A percentile compares a stretch with the other conserved stretches of the same genome.
Conservation (phyloP, 2,113 vertebrate species). For the Atherinomorus stipes region DNA sequence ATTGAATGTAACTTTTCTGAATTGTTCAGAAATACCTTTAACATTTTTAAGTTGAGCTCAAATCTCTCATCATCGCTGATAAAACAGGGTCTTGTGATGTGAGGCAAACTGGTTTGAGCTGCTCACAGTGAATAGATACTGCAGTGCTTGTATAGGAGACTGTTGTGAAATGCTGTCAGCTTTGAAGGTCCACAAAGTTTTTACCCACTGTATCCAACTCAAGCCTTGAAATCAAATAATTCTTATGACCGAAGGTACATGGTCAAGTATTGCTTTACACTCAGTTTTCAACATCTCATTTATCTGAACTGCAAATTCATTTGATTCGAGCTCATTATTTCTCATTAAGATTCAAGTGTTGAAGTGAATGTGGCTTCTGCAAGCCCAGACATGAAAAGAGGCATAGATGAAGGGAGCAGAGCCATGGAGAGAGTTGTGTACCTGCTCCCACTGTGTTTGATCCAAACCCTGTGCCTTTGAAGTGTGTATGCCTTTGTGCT, state of each 20-base stretch:
- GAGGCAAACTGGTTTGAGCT: constrained; percentile 24
- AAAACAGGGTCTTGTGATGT: constrained; percentile 15
- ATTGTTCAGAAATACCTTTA: not conserved
- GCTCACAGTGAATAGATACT: constrained; percentile 14
- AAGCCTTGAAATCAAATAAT: constrained; percentile 53
- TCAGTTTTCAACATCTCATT: constrained; percentile 56
- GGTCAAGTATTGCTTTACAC: constrained; percentile 52
- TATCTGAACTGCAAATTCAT: constrained; percentile 65
- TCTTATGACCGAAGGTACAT: constrained; percentile 41
- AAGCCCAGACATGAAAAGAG: constrained; percentile 77
- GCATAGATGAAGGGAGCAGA: constrained; percentile 71
- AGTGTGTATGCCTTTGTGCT: constrained; percentile 69
- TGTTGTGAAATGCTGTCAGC: constrained; percentile 31
- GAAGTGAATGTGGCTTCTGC: constrained; percentile 67
- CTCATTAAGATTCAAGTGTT: constrained; percentile 73
- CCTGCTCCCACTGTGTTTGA: constrained; percentile 72
- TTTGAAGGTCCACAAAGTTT: constrained; percentile 45
- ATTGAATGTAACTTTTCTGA: constrained; percentile 6
- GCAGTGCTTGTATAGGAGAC: constrained; percentile 22
- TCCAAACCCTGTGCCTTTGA: constrained; percentile 70
- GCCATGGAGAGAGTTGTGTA: constrained; percentile 70
- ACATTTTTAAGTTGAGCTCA: constrained; percentile 18
- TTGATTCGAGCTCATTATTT: constrained; percentile 75
- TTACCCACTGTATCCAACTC: constrained; percentile 22
- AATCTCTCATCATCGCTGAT: constrained; percentile 28